Evolutionary conservation across 2,888 invertebrate genomes (phyloP), one percentile per base, ranked within the genome.

Genomic region (Xanthorhoe spadicearia): DNA sequence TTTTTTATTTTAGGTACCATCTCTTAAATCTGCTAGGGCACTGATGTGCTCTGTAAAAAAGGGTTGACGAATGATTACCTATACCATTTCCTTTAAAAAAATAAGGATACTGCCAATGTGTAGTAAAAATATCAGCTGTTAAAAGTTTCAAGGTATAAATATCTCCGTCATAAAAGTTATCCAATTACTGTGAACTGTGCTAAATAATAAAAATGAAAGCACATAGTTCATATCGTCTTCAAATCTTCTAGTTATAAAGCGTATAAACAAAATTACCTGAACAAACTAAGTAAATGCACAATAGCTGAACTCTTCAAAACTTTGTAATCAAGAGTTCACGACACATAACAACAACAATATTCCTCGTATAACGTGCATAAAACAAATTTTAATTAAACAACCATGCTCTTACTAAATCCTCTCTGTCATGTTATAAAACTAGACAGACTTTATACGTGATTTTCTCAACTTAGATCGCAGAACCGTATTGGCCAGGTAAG

Each of bases 321-420:
- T 72, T 61, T 35, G 48, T 68, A 72, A 72, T 64, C 54, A 67
- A 67, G 63, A 53, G 38, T 60, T 53, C 43, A 48, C 17, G 62
- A 68, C 69, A 53, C 51, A 64, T 48, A 62, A 64, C 61, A 68
- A 56, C 48, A 68, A 60, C 51, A 61, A 65, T 59, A 49, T 62
- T 61, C 46, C 4, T 35, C 51, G 54, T 58, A 64, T 50, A 63
- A 57, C 57, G 61, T 68, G 61, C 61, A 71, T 66, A 69, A 65
- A 71, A 69, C 59, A 64, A 71, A 65, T 70, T 73, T 68, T 70
- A 70, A 74, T 70, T 69, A 68, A 62, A 66, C 64, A 58, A 69
- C 64, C 64, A 67, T 58, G 66, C 63, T 63, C 64, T 66, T 68
- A 56, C 56, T 57, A 35, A 60, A 66, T 64, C 65, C 59, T 60